phyloP scores from a whole-genome alignment of 2,113 vertebrate species.

The Malurus cyaneus region DNA sequence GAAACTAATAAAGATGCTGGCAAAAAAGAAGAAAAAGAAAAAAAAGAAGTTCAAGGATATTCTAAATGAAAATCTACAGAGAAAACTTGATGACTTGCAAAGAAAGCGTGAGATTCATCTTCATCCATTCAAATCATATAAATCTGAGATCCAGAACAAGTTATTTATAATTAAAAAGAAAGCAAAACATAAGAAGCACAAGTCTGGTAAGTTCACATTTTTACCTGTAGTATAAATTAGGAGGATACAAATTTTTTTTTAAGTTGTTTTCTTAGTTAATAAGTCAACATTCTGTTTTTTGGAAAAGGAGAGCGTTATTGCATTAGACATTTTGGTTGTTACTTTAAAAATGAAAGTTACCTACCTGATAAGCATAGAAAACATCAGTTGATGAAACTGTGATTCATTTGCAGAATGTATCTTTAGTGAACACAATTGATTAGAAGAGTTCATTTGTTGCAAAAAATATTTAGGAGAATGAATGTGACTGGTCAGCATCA shows the following conservation, averaged over 20 bases:
- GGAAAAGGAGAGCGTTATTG: not conserved
- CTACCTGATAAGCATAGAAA: not conserved
- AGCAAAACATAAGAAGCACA: constrained; percentile 88
- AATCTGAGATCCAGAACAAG: constrained; percentile 78
- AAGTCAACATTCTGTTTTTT: not conserved
- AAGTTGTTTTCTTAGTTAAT: not conserved
- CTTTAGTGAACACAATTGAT: not conserved
- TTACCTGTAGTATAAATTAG: not conserved
- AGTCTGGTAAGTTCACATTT: constrained; percentile 79
- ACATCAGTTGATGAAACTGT: not conserved
- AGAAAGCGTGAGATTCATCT: constrained; percentile 75
- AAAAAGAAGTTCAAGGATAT: constrained; percentile 86
- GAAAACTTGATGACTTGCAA: constrained; percentile 75
- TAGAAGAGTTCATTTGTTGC: not conserved
- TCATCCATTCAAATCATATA: constrained; percentile 77
- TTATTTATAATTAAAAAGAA: constrained; percentile 83
- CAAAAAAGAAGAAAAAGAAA: constrained; percentile 89
- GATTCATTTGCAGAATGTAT: not conserved
- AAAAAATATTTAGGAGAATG: not conserved
- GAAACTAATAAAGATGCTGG: constrained; percentile 73
- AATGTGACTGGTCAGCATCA: not conserved
- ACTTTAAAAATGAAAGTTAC: not conserved
- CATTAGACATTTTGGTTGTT: not conserved
- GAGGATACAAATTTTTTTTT: not conserved
- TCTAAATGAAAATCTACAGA: constrained; percentile 74